Base-by-base conservation (phyloP, 2,888 invertebrate species). In the Argyresthia goedartella region DNA sequence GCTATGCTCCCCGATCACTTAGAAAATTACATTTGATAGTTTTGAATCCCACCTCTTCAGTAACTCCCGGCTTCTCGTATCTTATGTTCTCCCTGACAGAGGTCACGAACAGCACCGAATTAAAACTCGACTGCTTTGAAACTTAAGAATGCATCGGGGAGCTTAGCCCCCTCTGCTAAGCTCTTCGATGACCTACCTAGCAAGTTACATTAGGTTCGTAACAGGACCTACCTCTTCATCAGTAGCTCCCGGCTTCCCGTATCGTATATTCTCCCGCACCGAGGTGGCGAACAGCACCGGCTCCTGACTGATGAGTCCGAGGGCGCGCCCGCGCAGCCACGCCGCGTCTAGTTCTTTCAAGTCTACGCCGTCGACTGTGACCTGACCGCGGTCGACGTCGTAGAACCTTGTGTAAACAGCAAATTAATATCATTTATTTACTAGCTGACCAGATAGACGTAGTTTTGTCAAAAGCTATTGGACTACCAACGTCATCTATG, bases 271-370 rank as follows among this genome's bases (percentile, higher is more conserved):
- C 81, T 99, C 98, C 73, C 91, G 88, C 2, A 99, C 92, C 7
- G 92, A 91, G 9, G 96, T 95, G 0, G 96, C 96, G 85, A 99
- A 99, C 36, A 99, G 76, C 45, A 97, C 91, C 0, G 98, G 98
- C 71, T 99, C 98, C 78, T 98, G 97, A 68, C 95, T 93, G 55
- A 98, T 97, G 57, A 95, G 91, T 0, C 97, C 97, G 14, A 98
- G 88, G 0, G 92, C 93, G 49, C 91, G 87, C 11, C 95, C 93
- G 43, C 98, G 88, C 15, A 98, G 86, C 96, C 98, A 98, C 42
- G 91, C 88, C 1, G 93, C 91, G 71, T 96, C 93, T 54, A 96
- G 73, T 0, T 88, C 79, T 46, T 88, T 80, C 1, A 97, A 78
- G 66, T 96, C 91, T 11, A 88, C 70, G 0, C 92, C 94, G 67